Base-by-base conservation (phyloP, 2,113 vertebrate species). In the Tenrec ecaudatus region DNA sequence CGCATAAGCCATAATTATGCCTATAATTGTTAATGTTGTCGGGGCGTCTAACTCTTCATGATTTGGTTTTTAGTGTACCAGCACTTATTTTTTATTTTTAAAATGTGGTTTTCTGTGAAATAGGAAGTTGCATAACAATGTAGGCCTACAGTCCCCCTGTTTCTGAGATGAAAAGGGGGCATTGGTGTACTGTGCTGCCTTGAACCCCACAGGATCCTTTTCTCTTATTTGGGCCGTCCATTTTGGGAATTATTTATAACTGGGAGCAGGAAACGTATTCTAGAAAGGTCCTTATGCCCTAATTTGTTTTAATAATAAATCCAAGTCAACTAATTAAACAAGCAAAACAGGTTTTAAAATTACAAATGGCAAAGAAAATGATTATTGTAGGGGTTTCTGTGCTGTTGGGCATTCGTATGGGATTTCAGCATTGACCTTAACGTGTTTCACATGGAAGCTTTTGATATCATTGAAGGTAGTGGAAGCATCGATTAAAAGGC, bases 401-500 rank as follows among this genome's bases (percentile, higher is more conserved):
- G 53, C 25, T 57, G 62, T 73, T 94, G 64, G 71, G 40, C 29
- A 9, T 90, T 94, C 47, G 31, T 80, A 23, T 80, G 57, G 71
- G 25, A 90, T 89, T 83, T 53, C 11, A 53, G 1, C 47, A 79
- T 60, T 95, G 82, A 76, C 25, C 25, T 60, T 47, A 43, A 84
- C 31, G 16, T 89, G 3, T 87, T 90, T 75, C 17, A 82, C 60
- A 77, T 86, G 71, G 64, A 79, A 57, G 64, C 83, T 79, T 86
- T 92, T 82, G 19, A n/a, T 92, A 62, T n/a, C 71, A 43, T 25
- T n/a, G 27, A 84, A 80, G 38, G 7, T 90, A 69, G 19, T 78
- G 38, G 76, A 89, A 88, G 31, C 88, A 1, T 92, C 82, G 17
- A 38, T 78, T 93, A 87, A 84, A 91, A 82, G 33, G 38, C 33